Evolutionary conservation across 1,140 invertebrate genomes (phyloP).

Genomic region (Tribolium madens): DNA sequence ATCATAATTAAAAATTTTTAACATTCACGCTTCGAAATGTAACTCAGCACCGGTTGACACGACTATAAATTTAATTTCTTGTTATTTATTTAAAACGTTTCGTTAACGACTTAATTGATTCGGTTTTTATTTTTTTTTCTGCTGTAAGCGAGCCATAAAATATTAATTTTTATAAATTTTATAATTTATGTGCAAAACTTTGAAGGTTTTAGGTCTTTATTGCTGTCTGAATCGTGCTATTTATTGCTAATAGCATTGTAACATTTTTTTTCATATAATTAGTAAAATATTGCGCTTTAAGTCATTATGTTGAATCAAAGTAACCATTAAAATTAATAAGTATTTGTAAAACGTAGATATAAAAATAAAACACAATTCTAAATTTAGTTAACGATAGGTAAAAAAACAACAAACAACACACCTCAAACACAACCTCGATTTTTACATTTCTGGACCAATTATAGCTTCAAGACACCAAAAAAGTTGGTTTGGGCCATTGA

Average conservation of each 20-base stretch:
- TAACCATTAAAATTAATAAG: not conserved
- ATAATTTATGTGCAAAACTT: not conserved
- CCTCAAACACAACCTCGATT: no score
- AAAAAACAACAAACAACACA: no score
- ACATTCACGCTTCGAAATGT: not conserved
- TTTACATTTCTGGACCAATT: no score
- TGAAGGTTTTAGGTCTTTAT: not conserved
- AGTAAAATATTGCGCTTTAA: not conserved
- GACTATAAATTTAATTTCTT: not conserved
- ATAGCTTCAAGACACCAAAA: no score
- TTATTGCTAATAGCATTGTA: not conserved
- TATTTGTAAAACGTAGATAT: not conserved
- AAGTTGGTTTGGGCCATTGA: no score
- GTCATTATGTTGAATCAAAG: not conserved
- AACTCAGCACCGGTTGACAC: not conserved
- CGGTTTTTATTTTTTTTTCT: not conserved
- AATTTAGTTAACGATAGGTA: no score
- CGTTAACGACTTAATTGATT: not conserved
- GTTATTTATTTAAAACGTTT: not conserved
- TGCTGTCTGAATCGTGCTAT: not conserved
- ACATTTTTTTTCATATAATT: not conserved
- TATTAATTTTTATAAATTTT: slow-evolving; percentile 1
- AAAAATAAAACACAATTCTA: not conserved
- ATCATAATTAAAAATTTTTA: slow-evolving; percentile 44
- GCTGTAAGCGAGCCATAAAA: not conserved